phyloP scores from a whole-genome alignment of 2,113 vertebrate species.

The Psittacara wagleri region DNA sequence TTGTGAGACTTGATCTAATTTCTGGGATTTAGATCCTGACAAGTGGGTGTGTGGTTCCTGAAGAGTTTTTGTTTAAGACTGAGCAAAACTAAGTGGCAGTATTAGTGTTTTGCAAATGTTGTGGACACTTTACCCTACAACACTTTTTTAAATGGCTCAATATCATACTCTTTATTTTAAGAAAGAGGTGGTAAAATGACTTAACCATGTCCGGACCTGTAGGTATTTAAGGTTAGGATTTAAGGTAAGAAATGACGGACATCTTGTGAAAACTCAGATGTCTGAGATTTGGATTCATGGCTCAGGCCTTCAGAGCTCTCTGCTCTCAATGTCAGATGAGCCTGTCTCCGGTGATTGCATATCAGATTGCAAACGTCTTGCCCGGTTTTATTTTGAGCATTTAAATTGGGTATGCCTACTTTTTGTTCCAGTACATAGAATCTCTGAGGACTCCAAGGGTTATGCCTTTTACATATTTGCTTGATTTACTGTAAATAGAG shows the following conservation, averaged over 20 bases:
- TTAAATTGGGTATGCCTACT: neutral
- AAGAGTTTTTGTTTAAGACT: neutral
- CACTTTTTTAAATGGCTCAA: neutral
- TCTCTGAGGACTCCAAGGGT: neutral
- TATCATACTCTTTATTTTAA: neutral
- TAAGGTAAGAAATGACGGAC: neutral
- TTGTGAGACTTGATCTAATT: neutral
- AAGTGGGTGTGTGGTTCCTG: neutral
- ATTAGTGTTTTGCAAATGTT: neutral
- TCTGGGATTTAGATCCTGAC: neutral
- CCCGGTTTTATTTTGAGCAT: neutral
- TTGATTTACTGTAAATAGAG: conserved; percentile 7
- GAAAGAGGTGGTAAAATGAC: neutral
- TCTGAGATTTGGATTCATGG: neutral
- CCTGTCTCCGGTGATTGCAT: neutral
- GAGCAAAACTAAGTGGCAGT: neutral
- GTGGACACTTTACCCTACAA: neutral
- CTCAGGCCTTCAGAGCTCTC: neutral
- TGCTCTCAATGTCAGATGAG: neutral
- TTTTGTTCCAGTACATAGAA: neutral
- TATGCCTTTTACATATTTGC: neutral
- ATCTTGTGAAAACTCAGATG: neutral
- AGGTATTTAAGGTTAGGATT: neutral
- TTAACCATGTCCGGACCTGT: neutral
- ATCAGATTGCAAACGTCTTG: neutral